Base-by-base conservation (phyloP, 2,797 vertebrate genomes). In the Schizopygopsis pylzovi region DNA sequence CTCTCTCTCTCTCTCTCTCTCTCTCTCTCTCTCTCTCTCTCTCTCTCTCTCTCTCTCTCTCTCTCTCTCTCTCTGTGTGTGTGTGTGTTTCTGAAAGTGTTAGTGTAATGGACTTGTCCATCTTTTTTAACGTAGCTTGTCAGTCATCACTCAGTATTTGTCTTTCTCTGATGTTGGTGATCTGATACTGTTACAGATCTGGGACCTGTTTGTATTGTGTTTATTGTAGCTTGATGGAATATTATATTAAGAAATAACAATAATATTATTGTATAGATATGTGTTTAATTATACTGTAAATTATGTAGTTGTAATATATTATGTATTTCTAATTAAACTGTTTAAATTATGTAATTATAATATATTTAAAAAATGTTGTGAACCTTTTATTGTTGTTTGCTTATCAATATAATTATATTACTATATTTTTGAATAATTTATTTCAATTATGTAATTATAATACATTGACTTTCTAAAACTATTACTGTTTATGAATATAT, bases 111-210 rank as follows among this genome's bases (percentile, higher is more conserved):
- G 10, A 52, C 33, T 33, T 65, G 33, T 67, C 78, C 45, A 61
- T 37, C 49, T 71, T 22, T 85, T 81, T 28, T 76, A 1, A 28
- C 49, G 56, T 11, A 11, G 59, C 41, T 65, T 79, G 59, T 79
- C 59, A 45, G 59, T 37, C 41, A 78, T 68, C 75, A 70, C 63
- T 76, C 56, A 65, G 33, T 59, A 56, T 39, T 43, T 52, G 59
- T 47, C 39, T 77, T 22, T 75, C 28, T 78, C n/a, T 70, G 47
- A 39, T 43, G 49, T 56, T 81, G 28, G 43, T 33, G 77, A 41
- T 3, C 33, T 33, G 33, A 33, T 33, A 33, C 33, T 33, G 33
- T 33, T 3, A 33, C 78, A 79, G 56, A 61, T 61, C 39, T 33
- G 13, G 15, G 10, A 49, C 33, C 16, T 49, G 61, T 67, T 80